A percentile compares a stretch with the other conserved stretches of the same genome.
Conservation (phyloP, 2,888 invertebrate genomes). For the Ypsolopha scabrella region DNA sequence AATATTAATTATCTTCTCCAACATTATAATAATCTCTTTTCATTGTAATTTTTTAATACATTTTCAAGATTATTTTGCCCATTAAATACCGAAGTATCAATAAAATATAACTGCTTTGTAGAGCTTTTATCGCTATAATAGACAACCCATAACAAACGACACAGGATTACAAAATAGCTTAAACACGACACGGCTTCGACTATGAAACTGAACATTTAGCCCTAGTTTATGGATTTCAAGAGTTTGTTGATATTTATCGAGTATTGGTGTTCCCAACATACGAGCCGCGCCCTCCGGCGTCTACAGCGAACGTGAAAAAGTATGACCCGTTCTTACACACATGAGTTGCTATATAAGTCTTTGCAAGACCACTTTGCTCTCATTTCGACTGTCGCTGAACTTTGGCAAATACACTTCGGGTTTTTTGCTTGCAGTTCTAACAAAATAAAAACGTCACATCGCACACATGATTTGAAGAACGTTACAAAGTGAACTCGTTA, state of each 20-base stretch:
- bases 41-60: too few relatives aligned
- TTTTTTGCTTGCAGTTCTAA: not conserved
- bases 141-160: too few relatives aligned
- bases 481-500: not conserved
- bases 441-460: not conserved
- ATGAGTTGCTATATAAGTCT: constrained; percentile 63
- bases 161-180: not conserved
- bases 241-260: constrained; percentile 2
- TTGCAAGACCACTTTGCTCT: constrained; percentile 61
- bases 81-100: too few relatives aligned
- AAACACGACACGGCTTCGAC: not conserved
- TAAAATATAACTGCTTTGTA: constrained; percentile 4
- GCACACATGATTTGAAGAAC: not conserved
- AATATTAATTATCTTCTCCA: too few relatives aligned
- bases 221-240: not conserved
- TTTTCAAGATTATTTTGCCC: too few relatives aligned
- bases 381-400: constrained; percentile 61
- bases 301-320: constrained; percentile 62
- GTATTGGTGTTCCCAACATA: constrained; percentile 7
- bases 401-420: constrained; percentile 55
- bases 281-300: constrained; percentile 50
- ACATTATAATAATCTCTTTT: too few relatives aligned
- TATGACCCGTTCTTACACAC: constrained; percentile 67
- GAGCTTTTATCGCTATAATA: too few relatives aligned
- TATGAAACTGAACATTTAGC: not conserved